A percentile compares a stretch with the other conserved stretches of the same genome.
Conservation (phyloP, 1,140 invertebrate genomes). For the Lepidurus arcticus region DNA sequence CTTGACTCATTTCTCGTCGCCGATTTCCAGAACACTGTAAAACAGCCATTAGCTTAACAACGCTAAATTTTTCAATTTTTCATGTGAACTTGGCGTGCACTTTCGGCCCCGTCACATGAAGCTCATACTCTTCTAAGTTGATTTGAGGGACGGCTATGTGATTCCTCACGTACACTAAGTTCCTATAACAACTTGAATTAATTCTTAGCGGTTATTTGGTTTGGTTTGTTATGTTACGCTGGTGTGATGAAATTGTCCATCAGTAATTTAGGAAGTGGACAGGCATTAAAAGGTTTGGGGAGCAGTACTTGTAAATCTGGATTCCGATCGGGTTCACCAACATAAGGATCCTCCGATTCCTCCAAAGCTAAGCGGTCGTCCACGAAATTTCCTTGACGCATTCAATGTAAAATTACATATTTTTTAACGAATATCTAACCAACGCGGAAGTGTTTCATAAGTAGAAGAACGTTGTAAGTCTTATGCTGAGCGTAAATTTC, state of each 20-base stretch:
- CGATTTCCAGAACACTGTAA: slow-evolving; percentile 59
- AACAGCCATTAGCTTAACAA: slow-evolving; percentile 47
- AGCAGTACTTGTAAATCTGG: slow-evolving; percentile 45
- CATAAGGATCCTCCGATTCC: slow-evolving; percentile 47
- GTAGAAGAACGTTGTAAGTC: slow-evolving; percentile 36
- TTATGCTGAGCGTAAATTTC: slow-evolving; percentile 53
- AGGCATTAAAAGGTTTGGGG: slow-evolving; percentile 55
- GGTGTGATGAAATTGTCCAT: slow-evolving; percentile 53
- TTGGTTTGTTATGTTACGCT: slow-evolving; percentile 40
- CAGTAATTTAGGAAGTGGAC: slow-evolving; percentile 49
- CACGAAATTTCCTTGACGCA: slow-evolving; percentile 29
- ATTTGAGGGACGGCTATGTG: slow-evolving; percentile 27
- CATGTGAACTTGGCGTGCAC: slow-evolving; percentile 21
- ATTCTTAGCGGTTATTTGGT: not conserved
- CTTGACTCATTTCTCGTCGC: slow-evolving; percentile 50
- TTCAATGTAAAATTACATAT: not conserved
- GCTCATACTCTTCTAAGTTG: not conserved
- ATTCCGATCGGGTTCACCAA: slow-evolving; percentile 50
- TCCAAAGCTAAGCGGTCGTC: slow-evolving; percentile 31
- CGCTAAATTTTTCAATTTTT: slow-evolving; percentile 34
- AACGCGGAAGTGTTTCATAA: slow-evolving; percentile 26
- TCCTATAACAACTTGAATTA: not conserved
- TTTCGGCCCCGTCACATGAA: slow-evolving; percentile 24
- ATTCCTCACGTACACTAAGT: slow-evolving; percentile 31
- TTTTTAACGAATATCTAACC: slow-evolving; percentile 23